Evolutionary conservation across 2,113 vertebrate genomes (phyloP).

Genomic region (Turnix velox): DNA sequence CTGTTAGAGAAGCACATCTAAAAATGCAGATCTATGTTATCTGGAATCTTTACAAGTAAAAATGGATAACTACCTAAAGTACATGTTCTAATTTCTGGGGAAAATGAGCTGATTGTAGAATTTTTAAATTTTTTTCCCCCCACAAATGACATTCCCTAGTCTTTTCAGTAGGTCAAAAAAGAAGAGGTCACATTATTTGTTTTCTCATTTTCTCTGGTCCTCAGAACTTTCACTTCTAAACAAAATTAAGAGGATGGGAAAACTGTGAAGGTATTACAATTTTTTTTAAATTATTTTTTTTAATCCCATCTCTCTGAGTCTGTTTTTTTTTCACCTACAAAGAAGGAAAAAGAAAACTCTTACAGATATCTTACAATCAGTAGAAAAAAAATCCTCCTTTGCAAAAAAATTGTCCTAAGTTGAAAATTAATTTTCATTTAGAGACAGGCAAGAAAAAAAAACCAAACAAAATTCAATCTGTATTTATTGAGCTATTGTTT

Average conservation of each 20-base stretch:
- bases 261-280: neutral
- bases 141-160: neutral
- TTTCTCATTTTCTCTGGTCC: neutral
- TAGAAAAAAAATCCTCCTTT: no score
- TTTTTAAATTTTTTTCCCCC: neutral
- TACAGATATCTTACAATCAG: neutral
- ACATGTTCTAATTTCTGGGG: neutral
- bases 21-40: neutral
- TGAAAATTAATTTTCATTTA: neutral
- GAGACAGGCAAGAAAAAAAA: neutral
- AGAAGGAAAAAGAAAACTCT: neutral
- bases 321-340: neutral
- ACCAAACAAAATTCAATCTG: neutral
- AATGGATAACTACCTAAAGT: neutral
- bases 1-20: constrained; percentile 2
- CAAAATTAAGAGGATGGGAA: neutral
- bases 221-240: neutral
- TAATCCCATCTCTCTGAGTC: neutral
- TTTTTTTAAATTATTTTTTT: neutral
- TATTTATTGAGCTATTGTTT: neutral
- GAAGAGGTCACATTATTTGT: neutral
- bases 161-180: neutral
- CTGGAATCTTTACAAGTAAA: neutral
- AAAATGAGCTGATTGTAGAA: neutral
- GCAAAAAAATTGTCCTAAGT: accelerated